Evolutionary conservation across 1,140 invertebrate genomes (phyloP), one percentile per base, ranked within the genome.

Genomic region (Megalopta genalis): DNA sequence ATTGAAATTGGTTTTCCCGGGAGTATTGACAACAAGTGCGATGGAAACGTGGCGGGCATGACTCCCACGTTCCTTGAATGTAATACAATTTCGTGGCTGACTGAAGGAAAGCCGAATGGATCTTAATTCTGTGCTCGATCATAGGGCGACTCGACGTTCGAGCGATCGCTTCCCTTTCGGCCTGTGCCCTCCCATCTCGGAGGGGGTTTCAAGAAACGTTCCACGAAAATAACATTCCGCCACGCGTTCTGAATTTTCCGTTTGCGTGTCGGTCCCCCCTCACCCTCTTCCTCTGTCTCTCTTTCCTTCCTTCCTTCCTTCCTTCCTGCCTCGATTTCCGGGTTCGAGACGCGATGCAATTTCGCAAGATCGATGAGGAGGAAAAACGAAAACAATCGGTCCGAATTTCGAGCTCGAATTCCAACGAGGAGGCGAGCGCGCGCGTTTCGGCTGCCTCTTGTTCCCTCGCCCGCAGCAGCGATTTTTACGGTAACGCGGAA

Each of bases 111-210:
- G 52, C 23, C 32, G 32, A 64, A 63, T 1, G 60, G 67, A 25
- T 72, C 60, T 72, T 72, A 72, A 78, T 72, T 65, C 23, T n/a
- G 21, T 64, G 42, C 67, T 77, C 75, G 67, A 63, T 77, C 75
- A 54, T 71, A 71, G 10, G 16, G 37, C 32, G 27, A 32, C 8
- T 6, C 9, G 37, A 46, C 76, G 27, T 62, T 39, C 27, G 42
- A 25, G 6, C 57, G 25, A 76, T 76, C 63, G 32, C 23, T 66
- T 27, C 23, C 27, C 23, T 14, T 67, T 68, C 25, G 12, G 57
- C 23, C 32, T 27, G 18, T 10, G 0, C 16, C 42, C 42, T 14
- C 42, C 10, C 3, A 2, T 42, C 42, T 14, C 42, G 14, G 10
- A 12, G 42, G 42, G 42, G 1, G 7, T 4, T 3, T 1, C 2